phyloP scores from a whole-genome alignment of 2,888 invertebrate species.

The Dascillus cervinus region DNA sequence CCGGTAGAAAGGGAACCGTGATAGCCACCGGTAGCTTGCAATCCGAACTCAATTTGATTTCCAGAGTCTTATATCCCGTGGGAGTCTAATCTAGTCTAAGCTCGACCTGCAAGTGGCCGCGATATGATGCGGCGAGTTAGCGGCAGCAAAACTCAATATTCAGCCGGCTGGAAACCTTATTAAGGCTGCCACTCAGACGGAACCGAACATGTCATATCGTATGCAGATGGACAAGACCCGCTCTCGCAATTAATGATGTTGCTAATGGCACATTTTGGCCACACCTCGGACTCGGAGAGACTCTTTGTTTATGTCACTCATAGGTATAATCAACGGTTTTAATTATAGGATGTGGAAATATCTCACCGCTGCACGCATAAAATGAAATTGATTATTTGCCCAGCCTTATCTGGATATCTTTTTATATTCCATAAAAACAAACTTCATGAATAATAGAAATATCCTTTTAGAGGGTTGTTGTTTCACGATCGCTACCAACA shows the following conservation, averaged over 20 bases:
- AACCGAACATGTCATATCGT: constrained; percentile 36
- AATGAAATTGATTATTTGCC: constrained; percentile 21
- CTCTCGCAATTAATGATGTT: constrained; percentile 31
- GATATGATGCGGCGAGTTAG: constrained; percentile 34
- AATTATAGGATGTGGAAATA: constrained; percentile 16
- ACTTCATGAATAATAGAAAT: constrained; percentile 26
- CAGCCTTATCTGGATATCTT: constrained; percentile 22
- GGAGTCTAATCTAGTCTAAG: constrained; percentile 43
- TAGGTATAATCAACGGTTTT: constrained; percentile 16
- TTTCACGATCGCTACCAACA: constrained; percentile 21
- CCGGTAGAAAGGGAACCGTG: constrained; percentile 27
- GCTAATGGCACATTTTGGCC: constrained; percentile 21
- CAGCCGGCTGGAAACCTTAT: constrained; percentile 46
- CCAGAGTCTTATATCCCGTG: constrained; percentile 37
- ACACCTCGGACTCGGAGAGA: constrained; percentile 16
- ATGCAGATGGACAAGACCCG: constrained; percentile 32
- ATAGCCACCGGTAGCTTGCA: constrained; percentile 35
- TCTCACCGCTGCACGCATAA: constrained; percentile 15
- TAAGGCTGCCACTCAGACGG: constrained; percentile 42
- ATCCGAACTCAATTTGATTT: constrained; percentile 46
- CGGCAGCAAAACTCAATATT: constrained; percentile 43
- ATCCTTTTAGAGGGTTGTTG: constrained; percentile 24
- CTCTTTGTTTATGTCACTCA: constrained; percentile 18
- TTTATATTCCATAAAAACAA: constrained; percentile 25
- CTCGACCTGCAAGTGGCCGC: constrained; percentile 42